Evolutionary conservation across 2,888 invertebrate species (phyloP), one percentile per base, ranked within the genome.

Genomic region (Volucella bombylans): DNA sequence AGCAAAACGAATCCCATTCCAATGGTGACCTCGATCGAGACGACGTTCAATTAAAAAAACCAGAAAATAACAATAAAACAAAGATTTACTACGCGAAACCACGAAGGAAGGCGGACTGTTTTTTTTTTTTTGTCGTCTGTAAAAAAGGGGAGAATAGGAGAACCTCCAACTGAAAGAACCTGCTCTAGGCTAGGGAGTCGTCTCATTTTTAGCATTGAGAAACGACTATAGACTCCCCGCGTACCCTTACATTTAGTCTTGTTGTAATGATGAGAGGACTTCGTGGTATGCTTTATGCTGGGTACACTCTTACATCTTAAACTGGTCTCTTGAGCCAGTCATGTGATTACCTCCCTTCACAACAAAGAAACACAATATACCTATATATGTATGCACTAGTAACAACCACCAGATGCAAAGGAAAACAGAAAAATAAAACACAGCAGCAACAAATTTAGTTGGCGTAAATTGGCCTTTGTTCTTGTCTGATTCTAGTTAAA

Each of bases 21-120:
- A 72, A 64, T 81, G 85, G 81, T 85, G 71, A 85, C 85, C 85
- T 85, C 85, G 85, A 85, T 85, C 81, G 77, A 73, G 85, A 83
- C 79, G 81, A 76, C 74, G 74, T 83, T 83, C 83, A 83, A 83
- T 79, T 83, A 83, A 79, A 83, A n/a, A 78, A 57, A 82, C 57
- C 41, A 69, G 65, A 69, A 65, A 82, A 72, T 49, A 69, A 74
- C 80, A 83, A 79, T 80, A 83, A 83, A 83, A 79, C 45, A 11
- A 69, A 65, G 67, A 74, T 69, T 73, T 65, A 61, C 64, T 82
- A n/a, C 61, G 57, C 71, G 14, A 15, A 59, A 50, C 65, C 57
- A 67, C 49, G 31, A 47, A n/a, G 47, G 59, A 45, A 52, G 47
- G 47, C 18, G 18, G 2, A 23, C 18, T 23, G 18, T 2, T 23